Base-by-base conservation (phyloP, 1,140 invertebrate species). In the Drosophila repletoides region DNA sequence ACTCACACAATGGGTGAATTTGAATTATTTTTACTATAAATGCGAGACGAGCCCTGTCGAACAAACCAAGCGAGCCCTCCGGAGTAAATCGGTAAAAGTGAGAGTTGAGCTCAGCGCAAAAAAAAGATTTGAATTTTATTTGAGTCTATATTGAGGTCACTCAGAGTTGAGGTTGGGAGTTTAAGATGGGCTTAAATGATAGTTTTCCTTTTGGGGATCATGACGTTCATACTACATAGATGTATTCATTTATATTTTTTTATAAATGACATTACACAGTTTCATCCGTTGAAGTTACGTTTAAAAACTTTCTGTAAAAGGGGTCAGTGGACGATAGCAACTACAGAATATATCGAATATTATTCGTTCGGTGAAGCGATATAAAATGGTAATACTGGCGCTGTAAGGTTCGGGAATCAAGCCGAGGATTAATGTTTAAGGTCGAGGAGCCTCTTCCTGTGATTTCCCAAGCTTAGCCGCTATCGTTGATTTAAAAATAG, bases 111-210 rank as follows among this genome's bases (percentile, higher is more conserved):
- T 26, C 21, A 12, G 28, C 31, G 52, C 41, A 24, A 56, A 43
- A 24, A 12, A 79, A 52, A 64, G 80, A 83, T 83, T 83, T 86
- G 60, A 77, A 84, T 79, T 60, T 65, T 70, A 45, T 63, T 51
- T 58, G 36, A n/a, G n/a, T n/a, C 26, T 6, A 58, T 64, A 80
- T 80, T 75, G 76, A 58, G 76, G 76, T 81, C 77, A 81, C 36
- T 26, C 12, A 55, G 55, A 22, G 15, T 45, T 58, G 43, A 34
- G 21, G 64, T 51, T 63, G 38, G 7, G n/a, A 15, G 26, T 58
- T 31, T 33, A 15, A 28, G 19, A 22, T 22, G 17, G 43, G 24
- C 46, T 36, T 49, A 49, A 55, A 52, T 63, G 76, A 76, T 76
- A 55, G 49, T 67, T 77, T 77, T 83, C 73, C 31, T 15, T 14